A percentile compares a stretch with the other conserved stretches of the same genome.
Evolutionary conservation across 2,113 vertebrate genomes (phyloP).

Genomic region (Telmatochromis brachygnathus): DNA sequence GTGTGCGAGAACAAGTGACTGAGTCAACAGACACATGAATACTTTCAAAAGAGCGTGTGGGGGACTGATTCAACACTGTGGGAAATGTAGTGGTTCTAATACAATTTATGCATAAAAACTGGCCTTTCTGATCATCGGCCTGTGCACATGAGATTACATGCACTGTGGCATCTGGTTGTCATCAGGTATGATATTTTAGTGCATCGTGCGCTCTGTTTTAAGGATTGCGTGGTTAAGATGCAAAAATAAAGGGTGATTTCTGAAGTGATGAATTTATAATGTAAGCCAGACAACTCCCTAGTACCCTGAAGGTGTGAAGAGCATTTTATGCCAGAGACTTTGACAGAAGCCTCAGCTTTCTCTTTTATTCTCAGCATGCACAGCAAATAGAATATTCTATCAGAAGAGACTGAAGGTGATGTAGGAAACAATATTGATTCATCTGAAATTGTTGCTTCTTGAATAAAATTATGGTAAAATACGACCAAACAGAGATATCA

Average conservation of each 20-base stretch:
- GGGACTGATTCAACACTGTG: neutral
- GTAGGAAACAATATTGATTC: neutral
- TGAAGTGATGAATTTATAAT: constrained; percentile 28
- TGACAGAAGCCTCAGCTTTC: constrained; percentile 7
- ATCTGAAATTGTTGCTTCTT: neutral
- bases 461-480: neutral
- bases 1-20: neutral
- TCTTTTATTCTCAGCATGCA: constrained; percentile 18
- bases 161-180: neutral
- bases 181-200: neutral
- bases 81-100: neutral
- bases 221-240: neutral
- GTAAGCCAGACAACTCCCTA: constrained; percentile 2
- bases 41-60: neutral
- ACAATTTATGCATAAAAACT: neutral
- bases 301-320: neutral
- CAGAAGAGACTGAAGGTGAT: neutral
- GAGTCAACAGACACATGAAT: neutral
- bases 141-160: neutral
- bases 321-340: constrained; percentile 8
- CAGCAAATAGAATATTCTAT: constrained; percentile 27
- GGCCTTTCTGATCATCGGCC: neutral
- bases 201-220: neutral
- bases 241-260: constrained; percentile 18
- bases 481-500: neutral